phyloP scores from a whole-genome alignment of 1,140 invertebrate genomes.

The Drosophila subpulchrella region DNA sequence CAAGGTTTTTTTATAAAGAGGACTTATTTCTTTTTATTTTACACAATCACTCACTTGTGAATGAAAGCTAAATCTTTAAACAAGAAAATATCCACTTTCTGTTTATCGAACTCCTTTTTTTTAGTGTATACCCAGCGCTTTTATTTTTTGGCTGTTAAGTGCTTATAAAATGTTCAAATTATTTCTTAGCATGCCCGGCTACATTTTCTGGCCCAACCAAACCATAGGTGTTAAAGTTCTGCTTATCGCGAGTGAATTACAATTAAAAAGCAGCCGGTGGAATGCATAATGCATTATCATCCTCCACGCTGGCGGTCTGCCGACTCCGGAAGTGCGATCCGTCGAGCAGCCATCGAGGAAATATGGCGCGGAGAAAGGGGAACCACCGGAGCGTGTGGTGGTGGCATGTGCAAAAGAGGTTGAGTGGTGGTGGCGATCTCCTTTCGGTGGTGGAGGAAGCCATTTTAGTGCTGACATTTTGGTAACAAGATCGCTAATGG shows the following conservation, averaged over 20 bases:
- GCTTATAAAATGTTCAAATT: conserved; percentile 76
- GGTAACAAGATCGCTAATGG: conserved; percentile 41
- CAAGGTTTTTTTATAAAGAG: no score
- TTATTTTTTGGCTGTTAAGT: conserved; percentile 59
- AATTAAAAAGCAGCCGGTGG: conserved; percentile 61
- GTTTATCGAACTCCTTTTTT: conserved; percentile 6
- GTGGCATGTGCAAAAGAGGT: conserved; percentile 42
- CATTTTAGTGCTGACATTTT: conserved; percentile 52
- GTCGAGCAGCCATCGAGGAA: conserved; percentile 51
- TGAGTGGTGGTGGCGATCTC: conserved; percentile 10
- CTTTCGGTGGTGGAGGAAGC: conserved; percentile 26
- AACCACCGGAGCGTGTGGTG: conserved; percentile 50
- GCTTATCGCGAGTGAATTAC: conserved; percentile 68
- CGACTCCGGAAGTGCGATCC: conserved; percentile 63
- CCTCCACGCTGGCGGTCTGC: conserved; percentile 52
- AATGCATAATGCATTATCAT: conserved; percentile 80
- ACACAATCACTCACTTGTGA: no score
- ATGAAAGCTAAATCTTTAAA: background rate
- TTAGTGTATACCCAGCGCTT: conserved; percentile 26
- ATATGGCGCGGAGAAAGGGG: conserved; percentile 42
- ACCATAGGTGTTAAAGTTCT: conserved; percentile 76
- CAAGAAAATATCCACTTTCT: background rate
- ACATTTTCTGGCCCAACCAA: conserved; percentile 23
- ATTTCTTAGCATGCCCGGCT: conserved; percentile 64
- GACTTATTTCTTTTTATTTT: no score